Conservation (phyloP, 2,797 vertebrate genomes). For the Ptychadena robeensis region DNA sequence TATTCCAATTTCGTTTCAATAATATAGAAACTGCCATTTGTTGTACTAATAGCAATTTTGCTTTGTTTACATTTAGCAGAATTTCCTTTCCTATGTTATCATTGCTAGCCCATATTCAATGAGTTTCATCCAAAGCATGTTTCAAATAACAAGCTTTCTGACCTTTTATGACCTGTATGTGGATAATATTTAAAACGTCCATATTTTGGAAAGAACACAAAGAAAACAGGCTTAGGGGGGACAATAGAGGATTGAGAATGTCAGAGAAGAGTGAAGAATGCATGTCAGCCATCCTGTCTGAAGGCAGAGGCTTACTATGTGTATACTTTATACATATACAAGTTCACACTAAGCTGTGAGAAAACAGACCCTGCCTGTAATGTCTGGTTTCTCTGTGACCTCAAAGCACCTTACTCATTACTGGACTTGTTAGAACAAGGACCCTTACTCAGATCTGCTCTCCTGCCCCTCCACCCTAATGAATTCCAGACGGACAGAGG, state of each 20-base stretch:
- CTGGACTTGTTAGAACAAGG: slow-evolving; percentile 57
- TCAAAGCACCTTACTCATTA: slow-evolving; percentile 56
- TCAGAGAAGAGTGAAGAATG: slow-evolving; percentile 9
- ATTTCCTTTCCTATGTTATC: background rate
- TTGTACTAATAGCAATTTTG: background rate
- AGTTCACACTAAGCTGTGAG: slow-evolving; percentile 41
- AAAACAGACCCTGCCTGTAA: slow-evolving; percentile 43
- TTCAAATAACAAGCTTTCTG: background rate
- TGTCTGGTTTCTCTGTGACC: slow-evolving; percentile 51
- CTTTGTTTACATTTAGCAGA: background rate
- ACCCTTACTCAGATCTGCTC: slow-evolving; percentile 34
- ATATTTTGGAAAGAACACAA: background rate
- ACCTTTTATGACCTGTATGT: background rate
- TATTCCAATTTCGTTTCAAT: no score
- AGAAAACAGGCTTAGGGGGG: slow-evolving; percentile 1
- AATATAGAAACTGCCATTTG: no score
- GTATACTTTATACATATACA: slow-evolving; percentile 10
- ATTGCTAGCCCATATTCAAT: background rate
- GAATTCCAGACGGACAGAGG: slow-evolving; percentile 53
- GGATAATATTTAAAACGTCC: background rate
- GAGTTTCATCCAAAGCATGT: background rate
- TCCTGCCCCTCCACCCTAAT: slow-evolving; percentile 25
- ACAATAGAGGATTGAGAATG: background rate
- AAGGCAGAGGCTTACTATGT: background rate
- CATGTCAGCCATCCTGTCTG: background rate